Evolutionary conservation across 2,888 invertebrate genomes (phyloP).

Genomic region (Linnaemya vulpina): DNA sequence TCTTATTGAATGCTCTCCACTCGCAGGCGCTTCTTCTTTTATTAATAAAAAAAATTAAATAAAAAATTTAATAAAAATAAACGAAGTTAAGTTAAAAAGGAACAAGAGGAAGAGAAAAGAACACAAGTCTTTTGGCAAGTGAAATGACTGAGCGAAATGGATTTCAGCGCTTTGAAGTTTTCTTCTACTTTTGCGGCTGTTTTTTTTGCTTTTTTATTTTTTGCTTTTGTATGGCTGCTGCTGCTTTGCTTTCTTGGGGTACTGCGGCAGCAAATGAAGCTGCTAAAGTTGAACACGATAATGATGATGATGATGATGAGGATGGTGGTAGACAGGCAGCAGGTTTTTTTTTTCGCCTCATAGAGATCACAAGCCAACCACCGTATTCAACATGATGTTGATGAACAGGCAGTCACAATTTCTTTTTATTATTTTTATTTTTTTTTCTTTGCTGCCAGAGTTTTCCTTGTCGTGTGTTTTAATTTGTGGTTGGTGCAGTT

Average conservation of each 20-base stretch:
- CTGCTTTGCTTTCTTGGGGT: conserved; percentile 18
- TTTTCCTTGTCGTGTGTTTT: conserved; percentile 17
- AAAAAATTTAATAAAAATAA: neutral
- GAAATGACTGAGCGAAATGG: conserved; percentile 47
- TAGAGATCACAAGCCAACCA: conserved; percentile 33
- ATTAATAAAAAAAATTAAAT: neutral
- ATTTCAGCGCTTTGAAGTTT: conserved; percentile 56
- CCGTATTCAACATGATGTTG: conserved; percentile 24
- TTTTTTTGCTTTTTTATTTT: no score
- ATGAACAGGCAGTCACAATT: conserved; percentile 41
- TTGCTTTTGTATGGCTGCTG: neutral
- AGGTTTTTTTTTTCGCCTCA: neutral
- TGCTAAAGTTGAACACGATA: neutral
- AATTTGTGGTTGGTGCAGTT: conserved; percentile 17
- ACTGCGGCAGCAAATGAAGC: conserved; percentile 41
- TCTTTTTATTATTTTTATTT: neutral
- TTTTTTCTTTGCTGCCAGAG: neutral
- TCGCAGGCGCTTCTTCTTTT: conserved; percentile 55
- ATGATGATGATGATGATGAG: conserved; percentile 28
- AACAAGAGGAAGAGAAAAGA: neutral
- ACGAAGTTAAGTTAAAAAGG: conserved; percentile 51
- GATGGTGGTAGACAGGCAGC: conserved; percentile 38
- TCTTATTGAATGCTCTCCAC: conserved; percentile 36
- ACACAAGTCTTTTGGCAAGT: conserved; percentile 58
- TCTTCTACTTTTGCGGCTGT: conserved; percentile 22